Evolutionary conservation across 2,888 invertebrate genomes (phyloP).

Genomic region (Heliconius hortense): DNA sequence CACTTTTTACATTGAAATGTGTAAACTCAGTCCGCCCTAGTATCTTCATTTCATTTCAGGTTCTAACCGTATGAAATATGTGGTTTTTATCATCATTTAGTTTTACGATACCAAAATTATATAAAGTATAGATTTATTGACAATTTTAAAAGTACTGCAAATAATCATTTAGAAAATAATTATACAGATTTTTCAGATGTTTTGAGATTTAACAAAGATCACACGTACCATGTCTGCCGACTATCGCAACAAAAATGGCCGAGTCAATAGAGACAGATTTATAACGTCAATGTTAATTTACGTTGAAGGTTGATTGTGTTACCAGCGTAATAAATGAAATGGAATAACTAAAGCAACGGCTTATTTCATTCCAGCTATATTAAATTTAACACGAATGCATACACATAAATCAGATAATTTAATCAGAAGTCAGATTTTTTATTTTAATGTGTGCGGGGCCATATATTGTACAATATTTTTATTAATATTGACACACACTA

Average conservation of each 20-base stretch:
- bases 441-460: too few relatives aligned
- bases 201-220: slow-evolving; percentile 6
- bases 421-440: too few relatives aligned
- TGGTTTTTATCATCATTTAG: slow-evolving; percentile 85
- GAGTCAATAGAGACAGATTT: slow-evolving; percentile 45
- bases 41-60: slow-evolving; percentile 87
- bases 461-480: too few relatives aligned
- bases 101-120: slow-evolving; percentile 13
- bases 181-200: slow-evolving; percentile 34
- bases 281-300: not conserved
- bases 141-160: slow-evolving; percentile 34
- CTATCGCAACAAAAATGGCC: slow-evolving; percentile 76
- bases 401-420: too few relatives aligned
- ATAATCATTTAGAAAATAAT: slow-evolving; percentile 37
- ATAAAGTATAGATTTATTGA: not conserved
- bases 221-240: slow-evolving; percentile 67
- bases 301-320: too few relatives aligned
- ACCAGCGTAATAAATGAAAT: too few relatives aligned
- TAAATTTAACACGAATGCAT: too few relatives aligned
- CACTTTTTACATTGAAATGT: not conserved
- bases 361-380: too few relatives aligned
- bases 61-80: slow-evolving; percentile 85
- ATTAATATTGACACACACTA: too few relatives aligned
- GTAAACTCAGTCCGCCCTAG: slow-evolving; percentile 88
- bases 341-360: too few relatives aligned